A percentile compares a stretch with the other conserved stretches of the same genome.
These are phyloP conservation scores for Lasioglossum leucozonium DNA, from an alignment of 2,888 invertebrate genomes.

Conservation along the genomic window DNA sequence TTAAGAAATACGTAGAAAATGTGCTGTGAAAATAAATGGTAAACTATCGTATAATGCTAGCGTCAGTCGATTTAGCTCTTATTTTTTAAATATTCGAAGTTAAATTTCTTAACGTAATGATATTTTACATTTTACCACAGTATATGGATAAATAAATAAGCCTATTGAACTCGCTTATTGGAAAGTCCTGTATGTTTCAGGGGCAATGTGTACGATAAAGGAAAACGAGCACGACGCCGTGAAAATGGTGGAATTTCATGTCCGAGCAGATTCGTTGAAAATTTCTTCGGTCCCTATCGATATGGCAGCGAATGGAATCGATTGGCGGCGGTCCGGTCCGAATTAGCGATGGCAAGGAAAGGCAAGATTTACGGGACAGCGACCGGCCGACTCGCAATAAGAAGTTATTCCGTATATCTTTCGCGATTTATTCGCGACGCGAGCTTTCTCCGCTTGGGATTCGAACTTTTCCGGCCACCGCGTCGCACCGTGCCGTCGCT, in stretches of 20 bases:
- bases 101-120: background rate
- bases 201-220: background rate
- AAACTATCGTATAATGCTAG: too few relatives aligned
- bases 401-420: conserved; percentile 72
- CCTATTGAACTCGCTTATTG: too few relatives aligned
- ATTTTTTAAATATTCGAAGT: background rate
- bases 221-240: background rate
- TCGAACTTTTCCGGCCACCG: conserved; percentile 46
- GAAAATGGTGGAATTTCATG: background rate
- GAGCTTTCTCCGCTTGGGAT: conserved; percentile 53
- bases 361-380: conserved; percentile 59
- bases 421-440: conserved; percentile 66
- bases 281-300: conserved; percentile 20
- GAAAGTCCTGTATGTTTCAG: too few relatives aligned
- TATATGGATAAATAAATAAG: too few relatives aligned
- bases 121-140: background rate
- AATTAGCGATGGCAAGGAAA: conserved; percentile 67
- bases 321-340: conserved; percentile 15
- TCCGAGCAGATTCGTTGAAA: conserved; percentile 38
- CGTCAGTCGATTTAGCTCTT: background rate
- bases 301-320: conserved; percentile 21
- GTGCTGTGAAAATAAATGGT: background rate
- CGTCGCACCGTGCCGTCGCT: conserved; percentile 3
- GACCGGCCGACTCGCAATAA: conserved; percentile 61
- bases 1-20: background rate